Conservation (phyloP, 2,888 invertebrate genomes). For the Scaptomyza parva region DNA sequence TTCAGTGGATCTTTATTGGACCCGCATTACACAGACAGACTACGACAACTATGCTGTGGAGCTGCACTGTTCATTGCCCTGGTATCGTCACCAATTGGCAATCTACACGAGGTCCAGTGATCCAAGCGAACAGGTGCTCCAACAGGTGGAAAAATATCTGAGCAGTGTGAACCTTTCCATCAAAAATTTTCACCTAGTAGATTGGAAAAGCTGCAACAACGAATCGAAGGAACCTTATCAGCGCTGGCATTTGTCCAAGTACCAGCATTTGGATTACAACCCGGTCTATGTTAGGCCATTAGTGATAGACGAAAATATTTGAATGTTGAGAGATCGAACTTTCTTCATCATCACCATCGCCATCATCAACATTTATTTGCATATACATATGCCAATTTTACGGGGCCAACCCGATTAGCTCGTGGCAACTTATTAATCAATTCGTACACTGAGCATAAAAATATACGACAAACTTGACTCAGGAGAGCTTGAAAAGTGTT, state of each 20-base stretch:
- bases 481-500: too few relatives aligned
- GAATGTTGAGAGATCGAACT: constrained; percentile 40
- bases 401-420: constrained; percentile 57
- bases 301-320: constrained; percentile 48
- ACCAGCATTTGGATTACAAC: constrained; percentile 53
- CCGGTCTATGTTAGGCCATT: constrained; percentile 58
- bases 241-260: constrained; percentile 55
- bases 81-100: constrained; percentile 58
- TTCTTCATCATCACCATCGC: constrained; percentile 56
- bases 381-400: constrained; percentile 60
- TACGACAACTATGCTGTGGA: constrained; percentile 53
- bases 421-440: constrained; percentile 52
- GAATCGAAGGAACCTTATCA: constrained; percentile 28
- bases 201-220: constrained; percentile 25
- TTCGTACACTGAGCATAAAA: constrained; percentile 31
- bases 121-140: constrained; percentile 25
- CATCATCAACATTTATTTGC: constrained; percentile 48
- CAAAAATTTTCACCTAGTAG: constrained; percentile 20
- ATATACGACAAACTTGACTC: not conserved
- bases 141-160: constrained; percentile 35
- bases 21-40: constrained; percentile 52
- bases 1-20: constrained; percentile 62
- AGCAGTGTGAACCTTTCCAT: constrained; percentile 20
- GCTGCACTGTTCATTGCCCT: constrained; percentile 55
- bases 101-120: constrained; percentile 38